A percentile compares a stretch with the other conserved stretches of the same genome.
These are phyloP conservation scores for Echinometra lucunter DNA, from an alignment of 53 echinoderm and acorn worm genomes.

Conservation along the genomic window DNA sequence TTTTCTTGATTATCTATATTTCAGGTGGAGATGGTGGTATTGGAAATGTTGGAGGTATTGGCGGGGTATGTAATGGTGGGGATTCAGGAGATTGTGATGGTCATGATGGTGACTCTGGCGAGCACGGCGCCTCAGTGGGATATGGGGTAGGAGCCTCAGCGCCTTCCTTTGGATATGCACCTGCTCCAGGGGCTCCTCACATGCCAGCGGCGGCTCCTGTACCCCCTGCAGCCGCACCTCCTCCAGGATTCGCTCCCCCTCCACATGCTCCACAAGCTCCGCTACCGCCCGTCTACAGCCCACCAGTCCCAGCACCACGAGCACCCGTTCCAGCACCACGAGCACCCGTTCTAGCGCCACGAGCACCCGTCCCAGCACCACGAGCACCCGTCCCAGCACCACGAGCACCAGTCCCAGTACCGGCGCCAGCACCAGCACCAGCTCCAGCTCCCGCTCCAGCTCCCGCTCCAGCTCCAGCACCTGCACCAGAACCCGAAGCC, in stretches of 20 bases:
- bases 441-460: slow-evolving; percentile 34
- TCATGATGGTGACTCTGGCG: slow-evolving; percentile 6
- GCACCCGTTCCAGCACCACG: slow-evolving; percentile 31
- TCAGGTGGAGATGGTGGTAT: not conserved
- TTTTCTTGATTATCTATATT: not conserved
- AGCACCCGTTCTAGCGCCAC: not conserved
- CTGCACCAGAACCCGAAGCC: slow-evolving; percentile 29
- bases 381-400: slow-evolving; percentile 22
- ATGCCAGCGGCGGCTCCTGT: slow-evolving; percentile 6
- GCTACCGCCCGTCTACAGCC: slow-evolving; percentile 10
- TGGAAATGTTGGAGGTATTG: not conserved
- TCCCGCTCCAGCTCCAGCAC: slow-evolving; percentile 4
- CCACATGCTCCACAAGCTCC: slow-evolving; percentile 7
- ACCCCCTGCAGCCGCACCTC: not conserved
- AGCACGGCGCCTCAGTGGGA: not conserved
- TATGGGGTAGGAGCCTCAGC: slow-evolving; percentile 10
- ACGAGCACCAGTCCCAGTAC: not conserved
- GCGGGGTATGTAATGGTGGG: not conserved
- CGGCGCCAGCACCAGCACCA: slow-evolving; percentile 28
- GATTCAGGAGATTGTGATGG: not conserved
- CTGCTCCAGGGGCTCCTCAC: not conserved
- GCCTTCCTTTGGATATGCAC: not conserved
- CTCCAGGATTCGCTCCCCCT: slow-evolving; percentile 17
- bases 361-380: not conserved
- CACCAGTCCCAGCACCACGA: not conserved